phyloP scores from a whole-genome alignment of 2,113 vertebrate species.

The Spermophilus dauricus region DNA sequence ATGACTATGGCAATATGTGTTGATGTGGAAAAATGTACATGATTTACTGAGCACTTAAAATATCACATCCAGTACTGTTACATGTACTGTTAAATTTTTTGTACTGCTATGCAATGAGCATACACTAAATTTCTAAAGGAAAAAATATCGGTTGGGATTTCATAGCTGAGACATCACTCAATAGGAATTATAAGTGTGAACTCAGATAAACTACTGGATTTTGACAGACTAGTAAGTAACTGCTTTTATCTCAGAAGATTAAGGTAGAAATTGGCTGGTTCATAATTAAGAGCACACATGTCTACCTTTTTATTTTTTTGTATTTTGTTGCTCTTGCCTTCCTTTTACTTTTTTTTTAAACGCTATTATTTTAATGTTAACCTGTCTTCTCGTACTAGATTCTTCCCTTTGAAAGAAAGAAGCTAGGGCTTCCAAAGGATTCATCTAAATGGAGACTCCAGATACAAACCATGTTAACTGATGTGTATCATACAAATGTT shows the following conservation, averaged over 20 bases:
- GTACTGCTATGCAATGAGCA: neutral
- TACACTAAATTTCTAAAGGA: neutral
- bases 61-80: neutral
- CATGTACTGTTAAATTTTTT: neutral
- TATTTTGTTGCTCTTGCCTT: neutral
- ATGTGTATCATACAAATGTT: neutral
- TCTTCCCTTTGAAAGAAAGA: neutral
- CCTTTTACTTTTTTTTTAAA: neutral
- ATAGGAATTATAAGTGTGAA: neutral
- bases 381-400: neutral
- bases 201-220: neutral
- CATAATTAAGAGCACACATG: neutral
- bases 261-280: neutral
- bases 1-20: neutral
- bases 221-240: neutral
- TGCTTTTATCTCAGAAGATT: neutral
- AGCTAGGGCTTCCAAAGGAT: neutral
- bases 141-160: neutral
- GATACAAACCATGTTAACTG: neutral
- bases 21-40: neutral
- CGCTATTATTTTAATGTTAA: neutral
- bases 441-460: neutral
- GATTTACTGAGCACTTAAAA: constrained; percentile 1
- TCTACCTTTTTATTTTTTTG: neutral
- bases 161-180: neutral